Evolutionary conservation across 2,797 vertebrate species (phyloP).

Genomic region (Fratercula arctica): DNA sequence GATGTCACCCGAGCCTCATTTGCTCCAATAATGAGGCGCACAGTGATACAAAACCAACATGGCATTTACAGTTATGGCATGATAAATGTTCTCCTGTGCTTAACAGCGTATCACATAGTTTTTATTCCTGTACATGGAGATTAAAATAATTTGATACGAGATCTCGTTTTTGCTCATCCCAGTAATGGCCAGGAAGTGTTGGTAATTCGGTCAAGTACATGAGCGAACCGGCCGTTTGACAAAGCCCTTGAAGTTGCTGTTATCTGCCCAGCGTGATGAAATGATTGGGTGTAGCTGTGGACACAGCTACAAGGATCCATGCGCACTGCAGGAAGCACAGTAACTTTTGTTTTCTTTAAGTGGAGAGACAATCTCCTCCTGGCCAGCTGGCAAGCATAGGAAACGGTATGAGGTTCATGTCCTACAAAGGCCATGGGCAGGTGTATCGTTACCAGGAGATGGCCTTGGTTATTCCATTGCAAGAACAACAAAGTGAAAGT

Average conservation of each 20-base stretch:
- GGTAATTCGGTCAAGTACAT: not conserved
- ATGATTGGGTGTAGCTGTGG: not conserved
- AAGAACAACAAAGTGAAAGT: not conserved
- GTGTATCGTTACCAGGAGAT: not conserved
- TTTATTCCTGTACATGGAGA: constrained; percentile 50
- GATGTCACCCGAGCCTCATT: constrained; percentile 45
- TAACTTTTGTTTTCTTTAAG: not conserved
- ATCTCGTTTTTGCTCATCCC: not conserved
- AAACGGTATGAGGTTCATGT: not conserved
- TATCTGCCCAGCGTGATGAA: not conserved
- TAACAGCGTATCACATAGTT: not conserved
- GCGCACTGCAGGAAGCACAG: rapidly evolving
- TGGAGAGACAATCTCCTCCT: rapidly evolving
- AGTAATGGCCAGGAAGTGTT: not conserved
- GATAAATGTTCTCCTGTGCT: constrained; percentile 42
- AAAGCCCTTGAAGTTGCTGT: not conserved
- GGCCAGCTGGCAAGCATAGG: not conserved
- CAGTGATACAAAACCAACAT: constrained; percentile 58
- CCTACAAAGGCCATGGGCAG: not conserved
- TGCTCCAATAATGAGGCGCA: constrained; percentile 39
- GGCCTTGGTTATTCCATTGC: not conserved
- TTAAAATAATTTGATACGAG: constrained; percentile 26
- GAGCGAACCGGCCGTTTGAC: not conserved
- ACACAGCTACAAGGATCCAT: not conserved
- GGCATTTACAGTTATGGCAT: constrained; percentile 52